phyloP scores from a whole-genome alignment of 2,888 invertebrate species.

The Aspidapion aeneum region DNA sequence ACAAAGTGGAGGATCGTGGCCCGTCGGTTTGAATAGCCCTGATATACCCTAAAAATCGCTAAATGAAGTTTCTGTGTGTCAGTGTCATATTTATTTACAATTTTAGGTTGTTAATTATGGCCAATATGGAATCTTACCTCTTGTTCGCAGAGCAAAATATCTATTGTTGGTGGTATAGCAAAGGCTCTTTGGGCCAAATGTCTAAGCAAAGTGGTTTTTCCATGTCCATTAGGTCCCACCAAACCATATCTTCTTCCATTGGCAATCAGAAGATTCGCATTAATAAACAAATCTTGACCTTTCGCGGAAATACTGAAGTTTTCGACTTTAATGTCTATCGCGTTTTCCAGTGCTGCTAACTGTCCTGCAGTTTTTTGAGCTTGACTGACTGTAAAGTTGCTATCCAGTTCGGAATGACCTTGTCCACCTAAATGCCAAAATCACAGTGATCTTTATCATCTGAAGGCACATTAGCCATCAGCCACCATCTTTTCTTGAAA shows the following conservation, averaged over 20 bases:
- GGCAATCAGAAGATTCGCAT: slow-evolving; percentile 91
- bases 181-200: slow-evolving; percentile 90
- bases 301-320: slow-evolving; percentile 97
- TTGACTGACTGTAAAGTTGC: slow-evolving; percentile 95
- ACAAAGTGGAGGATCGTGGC: too few relatives aligned
- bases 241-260: slow-evolving; percentile 93
- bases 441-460: too few relatives aligned
- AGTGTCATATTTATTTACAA: too few relatives aligned
- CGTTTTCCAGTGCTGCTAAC: slow-evolving; percentile 81
- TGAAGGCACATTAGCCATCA: too few relatives aligned
- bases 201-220: slow-evolving; percentile 93
- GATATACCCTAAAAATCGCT: too few relatives aligned
- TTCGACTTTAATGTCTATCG: slow-evolving; percentile 97
- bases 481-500: too few relatives aligned
- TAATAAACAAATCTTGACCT: slow-evolving; percentile 95
- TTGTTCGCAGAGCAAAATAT: slow-evolving; percentile 95
- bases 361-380: slow-evolving; percentile 71
- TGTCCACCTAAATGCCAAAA: slow-evolving; percentile 73
- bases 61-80: too few relatives aligned
- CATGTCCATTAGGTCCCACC: slow-evolving; percentile 99
- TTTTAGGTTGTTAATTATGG: too few relatives aligned
- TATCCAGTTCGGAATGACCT: slow-evolving; percentile 85
- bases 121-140: too few relatives aligned
- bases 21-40: too few relatives aligned
- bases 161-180: slow-evolving; percentile 94